These are phyloP conservation scores for Xenopus laevis DNA, from an alignment of 2,113 vertebrate genomes.

Conservation along the genomic window DNA sequence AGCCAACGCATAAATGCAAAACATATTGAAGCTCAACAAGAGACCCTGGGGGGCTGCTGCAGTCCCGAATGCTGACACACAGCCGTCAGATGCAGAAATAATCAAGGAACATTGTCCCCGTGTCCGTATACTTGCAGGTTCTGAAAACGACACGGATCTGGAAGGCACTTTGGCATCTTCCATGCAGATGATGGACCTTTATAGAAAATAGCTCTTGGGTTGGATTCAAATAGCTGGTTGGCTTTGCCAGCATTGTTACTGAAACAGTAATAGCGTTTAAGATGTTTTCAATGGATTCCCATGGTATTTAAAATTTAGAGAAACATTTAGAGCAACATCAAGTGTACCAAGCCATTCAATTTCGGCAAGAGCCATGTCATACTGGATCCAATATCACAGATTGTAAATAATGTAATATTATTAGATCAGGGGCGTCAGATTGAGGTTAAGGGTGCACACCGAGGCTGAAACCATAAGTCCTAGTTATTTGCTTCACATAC, in stretches of 20 bases:
- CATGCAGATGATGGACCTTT: neutral
- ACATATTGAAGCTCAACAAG: slow-evolving; percentile 72
- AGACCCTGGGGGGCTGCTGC: slow-evolving; percentile 67
- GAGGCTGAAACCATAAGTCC: no score
- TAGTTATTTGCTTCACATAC: no score
- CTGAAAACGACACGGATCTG: slow-evolving; percentile 6
- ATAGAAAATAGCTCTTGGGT: neutral
- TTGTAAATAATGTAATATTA: no score
- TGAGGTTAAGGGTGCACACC: no score
- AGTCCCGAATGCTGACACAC: slow-evolving; percentile 38
- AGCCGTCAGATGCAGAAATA: slow-evolving; percentile 1
- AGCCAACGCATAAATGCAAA: slow-evolving; percentile 74
- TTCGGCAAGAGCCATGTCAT: no score
- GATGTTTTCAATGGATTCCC: no score
- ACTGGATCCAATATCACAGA: no score
- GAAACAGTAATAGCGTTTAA: neutral
- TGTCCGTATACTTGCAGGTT: neutral
- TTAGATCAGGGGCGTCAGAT: no score
- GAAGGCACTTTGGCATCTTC: slow-evolving; percentile 1
- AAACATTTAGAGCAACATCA: neutral
- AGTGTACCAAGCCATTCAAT: no score
- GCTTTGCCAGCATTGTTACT: neutral
- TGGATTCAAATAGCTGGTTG: neutral
- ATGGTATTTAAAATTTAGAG: neutral
- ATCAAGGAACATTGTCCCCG: neutral